Percentiles rank a stretch among this genome's conserved stretches.
Conservation (phyloP, 2,797 vertebrate genomes). For the Cuniculus paca region DNA sequence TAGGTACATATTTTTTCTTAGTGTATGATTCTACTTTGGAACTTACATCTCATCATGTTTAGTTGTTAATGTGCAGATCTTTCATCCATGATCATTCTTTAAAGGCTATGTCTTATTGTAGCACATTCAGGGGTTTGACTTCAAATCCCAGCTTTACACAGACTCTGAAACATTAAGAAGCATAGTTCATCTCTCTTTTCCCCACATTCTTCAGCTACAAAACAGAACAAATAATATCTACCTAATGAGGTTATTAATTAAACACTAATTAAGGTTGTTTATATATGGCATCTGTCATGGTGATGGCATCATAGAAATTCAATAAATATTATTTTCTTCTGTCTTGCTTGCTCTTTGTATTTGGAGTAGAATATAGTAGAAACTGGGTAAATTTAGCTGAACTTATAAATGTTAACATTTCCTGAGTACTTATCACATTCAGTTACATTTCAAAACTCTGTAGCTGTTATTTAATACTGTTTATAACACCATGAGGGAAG, state of each 20-base stretch:
- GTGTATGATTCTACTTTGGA: neutral
- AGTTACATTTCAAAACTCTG: neutral
- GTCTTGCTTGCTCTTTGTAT: neutral
- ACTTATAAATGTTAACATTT: neutral
- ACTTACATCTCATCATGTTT: neutral
- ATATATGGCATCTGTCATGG: neutral
- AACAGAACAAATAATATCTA: neutral
- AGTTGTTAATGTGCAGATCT: neutral
- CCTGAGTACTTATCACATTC: neutral
- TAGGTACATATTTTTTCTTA: neutral
- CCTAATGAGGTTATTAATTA: neutral
- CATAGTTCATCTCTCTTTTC: neutral
- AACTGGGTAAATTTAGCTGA: conserved; percentile 8
- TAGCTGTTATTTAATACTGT: neutral
- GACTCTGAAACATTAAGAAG: neutral
- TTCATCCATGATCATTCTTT: neutral
- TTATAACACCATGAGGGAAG: neutral
- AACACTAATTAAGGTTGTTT: neutral
- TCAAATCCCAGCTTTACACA: neutral
- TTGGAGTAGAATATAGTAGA: neutral
- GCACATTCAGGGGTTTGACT: neutral
- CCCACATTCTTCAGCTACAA: neutral
- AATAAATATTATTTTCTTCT: neutral
- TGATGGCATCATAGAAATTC: neutral
- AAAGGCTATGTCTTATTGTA: neutral